These are phyloP conservation scores for Drosophila sp. DNA, from an alignment of 1,140 invertebrate species.

Conservation along the genomic window DNA sequence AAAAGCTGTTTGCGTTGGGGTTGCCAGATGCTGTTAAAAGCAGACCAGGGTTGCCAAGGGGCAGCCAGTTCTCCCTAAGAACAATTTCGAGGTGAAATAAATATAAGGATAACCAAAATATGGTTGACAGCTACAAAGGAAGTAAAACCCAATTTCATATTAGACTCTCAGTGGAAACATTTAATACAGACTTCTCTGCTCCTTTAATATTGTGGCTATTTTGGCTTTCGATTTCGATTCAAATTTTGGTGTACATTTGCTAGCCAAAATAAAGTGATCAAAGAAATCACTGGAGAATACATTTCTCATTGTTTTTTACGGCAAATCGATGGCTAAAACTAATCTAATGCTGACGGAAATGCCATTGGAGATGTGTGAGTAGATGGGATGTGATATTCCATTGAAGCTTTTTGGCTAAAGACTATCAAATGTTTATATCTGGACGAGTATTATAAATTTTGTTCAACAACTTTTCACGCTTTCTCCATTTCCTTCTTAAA, in stretches of 20 bases:
- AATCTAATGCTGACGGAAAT: too few relatives aligned
- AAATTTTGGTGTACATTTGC: background rate
- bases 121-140: conserved; percentile 1
- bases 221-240: background rate
- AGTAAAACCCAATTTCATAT: conserved; percentile 37
- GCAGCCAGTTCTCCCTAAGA: background rate
- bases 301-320: too few relatives aligned
- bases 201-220: background rate
- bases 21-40: conserved; percentile 3
- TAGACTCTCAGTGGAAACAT: conserved; percentile 27
- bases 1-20: conserved; percentile 11
- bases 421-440: too few relatives aligned
- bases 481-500: too few relatives aligned
- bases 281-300: too few relatives aligned
- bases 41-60: conserved; percentile 1
- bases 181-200: background rate
- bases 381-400: too few relatives aligned
- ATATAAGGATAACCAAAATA: background rate
- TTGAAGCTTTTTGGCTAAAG: too few relatives aligned
- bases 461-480: too few relatives aligned
- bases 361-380: too few relatives aligned
- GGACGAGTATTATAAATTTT: too few relatives aligned
- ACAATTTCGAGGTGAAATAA: background rate
- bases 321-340: too few relatives aligned
- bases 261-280: background rate